Evolutionary conservation across 1,140 invertebrate species (phyloP).

Genomic region (Cryptotermes secundus): DNA sequence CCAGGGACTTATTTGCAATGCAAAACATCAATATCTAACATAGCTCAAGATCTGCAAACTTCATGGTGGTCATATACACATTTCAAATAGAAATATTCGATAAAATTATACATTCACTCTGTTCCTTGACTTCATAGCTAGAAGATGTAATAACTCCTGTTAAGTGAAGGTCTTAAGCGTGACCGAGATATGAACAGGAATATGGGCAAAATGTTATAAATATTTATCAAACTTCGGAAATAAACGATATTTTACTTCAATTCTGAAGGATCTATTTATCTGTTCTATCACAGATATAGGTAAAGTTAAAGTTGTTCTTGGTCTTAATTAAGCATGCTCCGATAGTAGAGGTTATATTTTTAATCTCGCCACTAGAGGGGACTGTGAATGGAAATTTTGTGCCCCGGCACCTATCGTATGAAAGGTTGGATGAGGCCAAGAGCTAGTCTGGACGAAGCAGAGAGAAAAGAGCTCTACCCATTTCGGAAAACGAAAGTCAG

Average conservation of each 20-base stretch:
- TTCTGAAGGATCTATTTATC: background rate
- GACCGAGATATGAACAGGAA: background rate
- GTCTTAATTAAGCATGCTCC: no score
- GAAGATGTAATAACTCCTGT: background rate
- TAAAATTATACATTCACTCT: background rate
- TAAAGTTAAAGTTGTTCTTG: no score
- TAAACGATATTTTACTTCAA: background rate
- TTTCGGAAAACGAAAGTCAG: no score
- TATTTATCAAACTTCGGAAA: background rate
- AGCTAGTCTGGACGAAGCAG: no score
- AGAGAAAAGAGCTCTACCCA: no score
- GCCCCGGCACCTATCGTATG: no score
- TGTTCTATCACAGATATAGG: background rate
- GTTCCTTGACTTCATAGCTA: background rate
- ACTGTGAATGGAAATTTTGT: no score
- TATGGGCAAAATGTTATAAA: background rate
- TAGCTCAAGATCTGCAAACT: constrained; percentile 6
- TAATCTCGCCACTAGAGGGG: no score
- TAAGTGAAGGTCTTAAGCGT: background rate
- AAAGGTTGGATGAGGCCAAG: no score
- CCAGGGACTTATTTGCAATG: background rate
- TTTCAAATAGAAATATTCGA: background rate
- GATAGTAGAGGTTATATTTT: no score
- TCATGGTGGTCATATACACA: background rate
- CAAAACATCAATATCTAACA: background rate